Evolutionary conservation across 2,113 vertebrate species (phyloP).

Genomic region (Cyanoderma ruficeps): DNA sequence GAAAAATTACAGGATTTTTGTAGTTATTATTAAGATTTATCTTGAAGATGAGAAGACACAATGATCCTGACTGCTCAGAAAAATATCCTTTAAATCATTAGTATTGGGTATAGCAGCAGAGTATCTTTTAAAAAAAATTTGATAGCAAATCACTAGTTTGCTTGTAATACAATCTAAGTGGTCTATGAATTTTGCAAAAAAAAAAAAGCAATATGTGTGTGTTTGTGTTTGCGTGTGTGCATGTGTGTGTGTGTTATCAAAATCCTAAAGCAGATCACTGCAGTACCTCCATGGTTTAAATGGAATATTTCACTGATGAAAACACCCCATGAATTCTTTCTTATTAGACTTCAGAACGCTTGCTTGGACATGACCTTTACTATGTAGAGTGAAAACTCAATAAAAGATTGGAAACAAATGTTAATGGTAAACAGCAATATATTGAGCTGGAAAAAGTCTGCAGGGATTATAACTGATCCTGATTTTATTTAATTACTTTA

Average conservation of each 20-base stretch:
- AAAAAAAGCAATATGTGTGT: neutral
- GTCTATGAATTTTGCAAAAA: neutral
- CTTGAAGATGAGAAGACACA: neutral
- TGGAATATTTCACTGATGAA: neutral
- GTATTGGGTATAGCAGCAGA: neutral
- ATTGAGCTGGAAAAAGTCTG: neutral
- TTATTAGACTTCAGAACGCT: neutral
- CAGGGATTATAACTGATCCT: neutral
- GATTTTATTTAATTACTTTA: constrained; percentile 17
- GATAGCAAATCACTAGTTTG: neutral
- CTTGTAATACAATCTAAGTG: neutral
- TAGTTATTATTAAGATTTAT: neutral
- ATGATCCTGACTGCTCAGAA: neutral
- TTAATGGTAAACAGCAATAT: neutral
- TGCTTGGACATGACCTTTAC: constrained; percentile 10
- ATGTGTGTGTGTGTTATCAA: neutral
- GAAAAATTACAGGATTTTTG: neutral
- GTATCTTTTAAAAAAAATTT: accelerated
- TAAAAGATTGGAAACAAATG: constrained; percentile 38
- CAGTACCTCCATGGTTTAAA: neutral
- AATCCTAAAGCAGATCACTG: neutral
- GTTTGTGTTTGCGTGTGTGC: neutral
- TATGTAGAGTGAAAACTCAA: constrained; percentile 1
- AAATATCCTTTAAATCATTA: neutral
- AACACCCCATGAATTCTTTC: neutral